phyloP scores from a whole-genome alignment of 2,888 invertebrate genomes.

The Slavum lentiscoides region DNA sequence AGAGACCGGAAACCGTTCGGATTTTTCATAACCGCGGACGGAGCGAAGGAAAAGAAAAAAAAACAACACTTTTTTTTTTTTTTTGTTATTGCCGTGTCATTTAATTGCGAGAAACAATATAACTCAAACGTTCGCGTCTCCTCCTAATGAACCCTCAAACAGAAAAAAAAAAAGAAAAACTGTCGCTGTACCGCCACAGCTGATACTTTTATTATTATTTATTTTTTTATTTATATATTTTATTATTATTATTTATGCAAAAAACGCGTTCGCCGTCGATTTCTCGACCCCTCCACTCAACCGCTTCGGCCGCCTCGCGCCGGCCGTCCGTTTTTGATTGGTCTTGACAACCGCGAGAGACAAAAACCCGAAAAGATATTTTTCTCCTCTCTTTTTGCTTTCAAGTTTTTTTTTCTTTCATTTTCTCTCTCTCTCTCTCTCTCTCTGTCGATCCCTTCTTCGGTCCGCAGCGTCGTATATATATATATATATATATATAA shows the following conservation, averaged over 20 bases:
- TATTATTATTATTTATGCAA: conserved; percentile 51
- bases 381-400: conserved; percentile 16
- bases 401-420: neutral
- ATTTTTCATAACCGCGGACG: conserved; percentile 33
- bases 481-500: conserved; percentile 3
- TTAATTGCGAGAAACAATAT: conserved; percentile 53
- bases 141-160: conserved; percentile 51
- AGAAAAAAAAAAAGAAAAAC: conserved; percentile 11
- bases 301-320: too few species aligned
- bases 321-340: conserved; percentile 41
- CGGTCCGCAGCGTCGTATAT: neutral
- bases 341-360: conserved; percentile 52
- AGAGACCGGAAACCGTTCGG: conserved; percentile 38
- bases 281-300: conserved; percentile 30
- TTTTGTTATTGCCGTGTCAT: conserved; percentile 50
- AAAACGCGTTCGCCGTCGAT: conserved; percentile 48
- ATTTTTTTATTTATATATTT: neutral
- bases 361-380: conserved; percentile 31
- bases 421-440: neutral
- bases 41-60: neutral
- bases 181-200: conserved; percentile 23
- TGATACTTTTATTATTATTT: neutral
- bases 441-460: neutral
- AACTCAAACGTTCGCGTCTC: conserved; percentile 42
- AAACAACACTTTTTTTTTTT: conserved; percentile 25